Evolutionary conservation across 2,113 vertebrate genomes (phyloP).

Genomic region (Ochotona curzoniae): DNA sequence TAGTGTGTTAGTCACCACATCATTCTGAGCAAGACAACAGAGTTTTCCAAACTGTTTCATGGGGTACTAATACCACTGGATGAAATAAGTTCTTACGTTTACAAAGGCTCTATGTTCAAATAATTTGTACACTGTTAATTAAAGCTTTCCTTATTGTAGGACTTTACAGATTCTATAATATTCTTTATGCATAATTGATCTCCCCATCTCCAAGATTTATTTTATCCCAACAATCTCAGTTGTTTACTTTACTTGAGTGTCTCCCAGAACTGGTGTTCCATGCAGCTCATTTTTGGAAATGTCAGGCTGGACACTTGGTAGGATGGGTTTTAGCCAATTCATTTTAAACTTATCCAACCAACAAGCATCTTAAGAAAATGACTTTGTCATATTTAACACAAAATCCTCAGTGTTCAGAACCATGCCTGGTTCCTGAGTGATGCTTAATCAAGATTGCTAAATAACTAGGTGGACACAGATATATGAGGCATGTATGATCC

Average conservation of each 20-base stretch:
- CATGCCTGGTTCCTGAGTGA: background rate
- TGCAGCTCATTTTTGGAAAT: background rate
- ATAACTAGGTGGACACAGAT: background rate
- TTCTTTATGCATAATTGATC: background rate
- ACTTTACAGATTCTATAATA: background rate
- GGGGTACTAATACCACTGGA: background rate
- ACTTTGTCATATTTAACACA: background rate
- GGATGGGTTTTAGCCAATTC: too few species aligned
- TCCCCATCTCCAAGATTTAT: background rate
- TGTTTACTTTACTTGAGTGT: constrained; percentile 15
- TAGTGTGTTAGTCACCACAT: background rate
- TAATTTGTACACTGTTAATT: background rate
- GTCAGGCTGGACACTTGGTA: background rate
- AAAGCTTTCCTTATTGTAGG: background rate
- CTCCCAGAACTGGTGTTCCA: background rate
- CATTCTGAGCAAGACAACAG: background rate
- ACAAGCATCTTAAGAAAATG: background rate
- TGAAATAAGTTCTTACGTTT: background rate
- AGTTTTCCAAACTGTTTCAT: constrained; percentile 1
- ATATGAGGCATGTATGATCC: background rate
- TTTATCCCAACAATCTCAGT: background rate
- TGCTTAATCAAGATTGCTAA: background rate
- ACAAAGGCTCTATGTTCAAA: background rate
- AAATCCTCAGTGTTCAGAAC: background rate
- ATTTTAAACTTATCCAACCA: too few species aligned